Evolutionary conservation across 2,113 vertebrate genomes (phyloP).

Genomic region (Ictalurus punctatus): DNA sequence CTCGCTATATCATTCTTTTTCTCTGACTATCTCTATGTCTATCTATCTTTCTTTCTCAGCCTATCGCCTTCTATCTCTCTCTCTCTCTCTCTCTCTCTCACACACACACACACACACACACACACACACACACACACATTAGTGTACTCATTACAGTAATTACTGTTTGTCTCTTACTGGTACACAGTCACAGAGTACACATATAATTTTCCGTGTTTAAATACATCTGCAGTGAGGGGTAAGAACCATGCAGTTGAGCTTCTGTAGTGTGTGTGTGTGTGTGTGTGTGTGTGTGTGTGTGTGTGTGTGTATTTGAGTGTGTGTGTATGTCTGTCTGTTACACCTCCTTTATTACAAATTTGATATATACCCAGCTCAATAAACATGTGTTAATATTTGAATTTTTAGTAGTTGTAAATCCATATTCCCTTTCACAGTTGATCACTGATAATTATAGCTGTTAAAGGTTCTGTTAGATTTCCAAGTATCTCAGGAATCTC

Average conservation of each 20-base stretch:
- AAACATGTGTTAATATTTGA: not conserved
- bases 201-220: not conserved
- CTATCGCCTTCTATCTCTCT: not conserved
- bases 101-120: not conserved
- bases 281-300: not conserved
- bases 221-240: not conserved
- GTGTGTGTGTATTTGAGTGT: too few species aligned
- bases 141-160: slow-evolving; percentile 4
- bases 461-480: too few species aligned
- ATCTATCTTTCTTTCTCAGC: slow-evolving; percentile 12
- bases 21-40: not conserved
- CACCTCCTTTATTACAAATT: not conserved
- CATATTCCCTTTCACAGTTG: not conserved
- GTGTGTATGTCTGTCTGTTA: not conserved
- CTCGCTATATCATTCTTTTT: not conserved
- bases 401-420: not conserved
- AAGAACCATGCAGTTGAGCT: not conserved
- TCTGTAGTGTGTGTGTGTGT: slow-evolving; percentile 22
- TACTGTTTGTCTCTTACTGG: slow-evolving; percentile 34
- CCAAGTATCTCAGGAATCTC: too few species aligned
- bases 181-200: not conserved
- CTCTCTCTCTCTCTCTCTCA: not conserved
- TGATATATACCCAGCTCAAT: too few species aligned
- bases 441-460: too few species aligned
- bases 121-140: not conserved